Base-by-base conservation (phyloP, 2,888 invertebrate species). In the Dynastes maya region DNA sequence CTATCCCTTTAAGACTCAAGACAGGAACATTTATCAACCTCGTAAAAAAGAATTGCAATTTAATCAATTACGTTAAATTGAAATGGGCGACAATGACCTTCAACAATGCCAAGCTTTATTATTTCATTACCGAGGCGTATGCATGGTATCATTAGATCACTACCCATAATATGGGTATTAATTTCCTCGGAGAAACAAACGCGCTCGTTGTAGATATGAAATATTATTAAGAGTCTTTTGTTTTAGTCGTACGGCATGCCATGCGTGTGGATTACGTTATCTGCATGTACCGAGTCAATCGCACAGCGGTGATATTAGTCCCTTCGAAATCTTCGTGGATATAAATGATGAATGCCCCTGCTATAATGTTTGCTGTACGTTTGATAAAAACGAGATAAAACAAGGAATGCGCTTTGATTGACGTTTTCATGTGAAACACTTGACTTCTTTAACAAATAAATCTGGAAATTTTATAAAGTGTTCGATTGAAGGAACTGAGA, bases 1-100 rank as follows among this genome's bases (percentile, higher is more conserved):
- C 29, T 9, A 68, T 16, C 13, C n/a, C 45, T 29, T 22, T 29
- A 13, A 63, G 63, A 13, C 22, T 63, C 32, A 63, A 63, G 63
- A 32, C 63, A 51, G 51, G 51, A 68, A 29, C 49, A 51, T 72
- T 72, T 72, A 58, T 58, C 22, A 58, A 55, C 55, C 16, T 37
- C 58, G n/a, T 16, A 40, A 11, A 40, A 22, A 72, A 40, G 16
- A 58, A 72, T 72, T 37, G 72, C 72, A 72, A 40, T 72, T 58
- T 72, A 72, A 72, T 72, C 27, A 61, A 72, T 72, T 58, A 58
- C 16, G 40, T 55, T 58, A 72, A 72, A 72, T 55, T 72, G 72
- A 72, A 72, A 72, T 58, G 29, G 11, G 58, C 55, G 72, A 37
- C 58, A 72, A 72, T 72, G 72, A 72, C 72, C 72, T 72, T 72